phyloP scores from a whole-genome alignment of 2,113 vertebrate species.

The Macrotis lagotis region DNA sequence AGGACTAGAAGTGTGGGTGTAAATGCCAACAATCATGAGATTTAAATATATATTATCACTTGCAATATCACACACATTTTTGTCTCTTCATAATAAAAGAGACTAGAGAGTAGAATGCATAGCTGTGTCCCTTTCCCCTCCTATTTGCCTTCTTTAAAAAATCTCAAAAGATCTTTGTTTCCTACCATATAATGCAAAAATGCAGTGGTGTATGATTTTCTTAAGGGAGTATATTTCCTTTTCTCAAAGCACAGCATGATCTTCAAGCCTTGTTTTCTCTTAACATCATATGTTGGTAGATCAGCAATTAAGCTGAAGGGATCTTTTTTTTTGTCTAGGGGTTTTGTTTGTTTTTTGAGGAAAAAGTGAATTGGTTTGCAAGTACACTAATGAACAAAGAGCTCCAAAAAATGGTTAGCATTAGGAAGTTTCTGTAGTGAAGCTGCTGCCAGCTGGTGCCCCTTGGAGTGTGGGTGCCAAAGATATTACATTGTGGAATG shows the following conservation, averaged over 20 bases:
- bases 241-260: constrained; percentile 41
- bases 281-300: constrained; percentile 35
- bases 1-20: background rate
- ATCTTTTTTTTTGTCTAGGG: background rate
- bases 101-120: background rate
- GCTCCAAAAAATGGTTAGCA: background rate
- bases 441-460: constrained; percentile 52
- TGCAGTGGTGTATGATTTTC: constrained; percentile 9
- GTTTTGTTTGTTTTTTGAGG: no score
- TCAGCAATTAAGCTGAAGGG: background rate
- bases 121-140: background rate
- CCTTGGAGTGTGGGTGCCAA: background rate
- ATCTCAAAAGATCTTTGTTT: constrained; percentile 2
- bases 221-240: background rate
- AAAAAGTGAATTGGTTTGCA: background rate
- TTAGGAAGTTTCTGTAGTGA: background rate
- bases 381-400: constrained; percentile 20
- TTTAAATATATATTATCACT: constrained; percentile 29
- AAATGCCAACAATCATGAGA: background rate
- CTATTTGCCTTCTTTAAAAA: constrained; percentile 23
- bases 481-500: constrained; percentile 10
- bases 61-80: constrained; percentile 5
- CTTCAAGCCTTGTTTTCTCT: background rate
- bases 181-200: constrained; percentile 1
- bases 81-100: constrained; percentile 9